Percentiles rank a stretch among this genome's conserved stretches.
Conservation (phyloP, 1,140 invertebrate genomes). For the Acyrthosiphon pisum region DNA sequence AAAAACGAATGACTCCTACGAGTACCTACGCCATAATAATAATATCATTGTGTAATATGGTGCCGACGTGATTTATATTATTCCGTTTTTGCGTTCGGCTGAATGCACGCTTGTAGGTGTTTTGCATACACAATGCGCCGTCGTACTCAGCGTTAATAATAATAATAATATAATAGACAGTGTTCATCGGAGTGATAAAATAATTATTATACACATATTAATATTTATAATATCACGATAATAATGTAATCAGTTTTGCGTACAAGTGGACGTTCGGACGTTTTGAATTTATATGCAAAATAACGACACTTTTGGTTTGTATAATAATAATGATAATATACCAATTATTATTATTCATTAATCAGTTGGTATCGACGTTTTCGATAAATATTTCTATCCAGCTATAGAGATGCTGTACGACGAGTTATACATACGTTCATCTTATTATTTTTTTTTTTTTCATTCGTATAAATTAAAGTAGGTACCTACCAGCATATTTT, state of each 20-base stretch:
- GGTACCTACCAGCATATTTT: not conserved
- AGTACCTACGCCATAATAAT: not conserved
- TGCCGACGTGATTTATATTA: constrained; percentile 4
- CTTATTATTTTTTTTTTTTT: not conserved
- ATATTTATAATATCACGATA: not conserved
- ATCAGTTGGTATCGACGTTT: not conserved
- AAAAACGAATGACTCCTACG: not conserved
- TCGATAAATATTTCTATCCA: not conserved
- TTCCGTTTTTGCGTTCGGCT: not conserved
- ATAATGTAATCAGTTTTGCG: not conserved
- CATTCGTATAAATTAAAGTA: not conserved
- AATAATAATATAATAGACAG: not conserved
- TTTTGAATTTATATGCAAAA: constrained; percentile 19
- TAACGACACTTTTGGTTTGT: not conserved
- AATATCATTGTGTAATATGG: not conserved
- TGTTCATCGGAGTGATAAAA: not conserved
- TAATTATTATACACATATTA: constrained; percentile 3
- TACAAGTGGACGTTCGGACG: not conserved
- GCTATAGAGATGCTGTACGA: not conserved
- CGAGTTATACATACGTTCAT: not conserved
- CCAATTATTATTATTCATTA: not conserved
- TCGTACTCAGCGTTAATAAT: not conserved
- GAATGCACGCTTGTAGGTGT: not conserved
- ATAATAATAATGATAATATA: not conserved
- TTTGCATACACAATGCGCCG: constrained; percentile 32